Base-by-base conservation (phyloP, 37 sponge, comb jelly and placozoan genomes). In the Oscarella lobularis region DNA sequence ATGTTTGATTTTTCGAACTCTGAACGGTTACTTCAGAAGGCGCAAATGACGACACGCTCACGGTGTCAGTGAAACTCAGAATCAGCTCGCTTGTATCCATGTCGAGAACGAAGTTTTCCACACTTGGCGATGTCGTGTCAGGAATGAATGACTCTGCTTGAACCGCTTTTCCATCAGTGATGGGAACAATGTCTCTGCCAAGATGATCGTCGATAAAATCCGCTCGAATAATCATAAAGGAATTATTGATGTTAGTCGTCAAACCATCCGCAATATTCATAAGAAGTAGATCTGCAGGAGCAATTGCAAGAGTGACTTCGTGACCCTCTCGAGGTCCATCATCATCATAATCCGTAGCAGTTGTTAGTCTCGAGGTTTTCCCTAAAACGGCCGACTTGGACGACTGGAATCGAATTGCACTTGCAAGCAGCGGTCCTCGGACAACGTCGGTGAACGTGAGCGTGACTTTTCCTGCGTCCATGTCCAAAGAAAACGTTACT, bases 351-450 rank as follows among this genome's bases (percentile, higher is more conserved):
- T 20, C 31, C 5, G 71, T 68, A 34, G 29, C 6, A 20, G 6
- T 54, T 30, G 85, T 85, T 3, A 94, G 83, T 0, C 84, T 84
- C 36, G 40, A 67, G 0, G 68, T 66, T 33, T 77, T 67, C 30
- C 40, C 68, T 20, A 37, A 38, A 32, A 55, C 38, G 31, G 90
- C 90, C 35, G 85, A 80, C 35, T 40, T 41, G 0, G 48, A 38
- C 40, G 90, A 81, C 82, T 94, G 95, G 3, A 94, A 66, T 35
- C 95, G 66, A 71, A 94, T 41, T 35, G 95, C 87, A 68, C 71
- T 68, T 5, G 31, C 71, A 5, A 5, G 71, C 31, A 68, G 35
- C 31, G 6, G 35, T 34, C 71, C 71, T 4, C 65, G 75, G 3
- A 73, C 83, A 38, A 91, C 79, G 36, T 87, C 92, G 36, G 92